Base-by-base conservation (phyloP, 2,797 vertebrate species). In the Strix occidentalis region DNA sequence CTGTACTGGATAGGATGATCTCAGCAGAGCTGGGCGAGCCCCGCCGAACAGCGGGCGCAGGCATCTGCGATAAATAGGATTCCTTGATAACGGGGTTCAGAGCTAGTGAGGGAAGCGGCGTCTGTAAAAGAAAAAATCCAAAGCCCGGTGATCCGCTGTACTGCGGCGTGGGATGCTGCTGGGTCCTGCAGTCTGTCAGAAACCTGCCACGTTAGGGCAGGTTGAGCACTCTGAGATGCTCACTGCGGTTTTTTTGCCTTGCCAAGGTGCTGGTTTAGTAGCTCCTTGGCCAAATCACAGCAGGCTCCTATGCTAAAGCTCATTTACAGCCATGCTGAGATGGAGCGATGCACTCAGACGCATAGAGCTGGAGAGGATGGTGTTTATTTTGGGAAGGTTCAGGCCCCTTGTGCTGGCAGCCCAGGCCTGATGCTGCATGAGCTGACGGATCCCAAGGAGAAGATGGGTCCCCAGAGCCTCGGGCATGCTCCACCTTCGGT, bases 141-240 rank as follows among this genome's bases (percentile, higher is more conserved):
- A 11, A 48, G 18, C 12, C 25, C 1, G 1, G 68, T 9, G 31
- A 13, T 85, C 21, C 0, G 0, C 66, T 58, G 43, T 35, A 4
- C 1, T 3, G 16, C 0, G 2, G 24, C 3, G 1, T 23, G 60
- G 61, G 45, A 8, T 84, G 76, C 51, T 89, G 45, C 57, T 90
- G 77, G 13, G 37, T 48, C 53, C 65, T 78, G 65, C 6, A 14
- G 54, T 35, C 39, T 54, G 31, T 54, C 24, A 13, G 56, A 25
- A 56, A 48, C 17, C 64, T 46, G 23, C 64, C 2, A 1, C 7
- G 1, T 66, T 20, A 63, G 51, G 26, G 50, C 43, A 92, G 35
- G 20, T 20, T 57, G 43, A 46, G 83, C 6, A 3, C 72, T 60
- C 46, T 79, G 28, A 29, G 69, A 4, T 57, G 65, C 53, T 81